Evolutionary conservation across 1,140 invertebrate species (phyloP).

Genomic region (Polypedilum vanderplanki): DNA sequence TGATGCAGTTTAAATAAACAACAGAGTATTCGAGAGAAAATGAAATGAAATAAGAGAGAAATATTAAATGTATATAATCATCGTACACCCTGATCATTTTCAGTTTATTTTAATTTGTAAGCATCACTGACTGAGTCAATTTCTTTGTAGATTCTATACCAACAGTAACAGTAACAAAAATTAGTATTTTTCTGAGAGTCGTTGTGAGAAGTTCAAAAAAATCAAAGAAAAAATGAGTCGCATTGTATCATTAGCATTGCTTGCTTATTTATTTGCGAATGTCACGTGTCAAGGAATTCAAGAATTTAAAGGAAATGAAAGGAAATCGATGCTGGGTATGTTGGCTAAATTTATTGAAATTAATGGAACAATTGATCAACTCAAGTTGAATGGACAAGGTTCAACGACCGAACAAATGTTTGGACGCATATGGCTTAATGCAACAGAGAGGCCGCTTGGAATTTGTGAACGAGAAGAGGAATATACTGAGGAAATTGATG

Average conservation of each 20-base stretch:
- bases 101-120: slow-evolving; percentile 14
- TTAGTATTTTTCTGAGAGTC: slow-evolving; percentile 15
- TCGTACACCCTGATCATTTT: slow-evolving; percentile 2
- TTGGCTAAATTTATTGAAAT: slow-evolving; percentile 16
- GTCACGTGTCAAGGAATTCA: neutral
- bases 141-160: slow-evolving; percentile 1
- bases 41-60: neutral
- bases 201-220: neutral
- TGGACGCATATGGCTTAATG: neutral
- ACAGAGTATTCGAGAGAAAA: neutral
- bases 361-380: slow-evolving; percentile 17
- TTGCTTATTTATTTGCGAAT: neutral
- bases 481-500: slow-evolving; percentile 1
- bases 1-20: neutral
- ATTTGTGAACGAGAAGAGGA: neutral
- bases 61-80: neutral
- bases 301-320: neutral
- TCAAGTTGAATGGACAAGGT: neutral
- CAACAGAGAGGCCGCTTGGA: neutral
- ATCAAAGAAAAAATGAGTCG: neutral
- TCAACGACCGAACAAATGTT: slow-evolving; percentile 15
- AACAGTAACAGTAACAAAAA: neutral
- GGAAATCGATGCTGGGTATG: slow-evolving; percentile 9
- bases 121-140: neutral
- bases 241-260: neutral